Evolutionary conservation across 23 tunicate species (phyloP).

Genomic region (Styela clava): DNA sequence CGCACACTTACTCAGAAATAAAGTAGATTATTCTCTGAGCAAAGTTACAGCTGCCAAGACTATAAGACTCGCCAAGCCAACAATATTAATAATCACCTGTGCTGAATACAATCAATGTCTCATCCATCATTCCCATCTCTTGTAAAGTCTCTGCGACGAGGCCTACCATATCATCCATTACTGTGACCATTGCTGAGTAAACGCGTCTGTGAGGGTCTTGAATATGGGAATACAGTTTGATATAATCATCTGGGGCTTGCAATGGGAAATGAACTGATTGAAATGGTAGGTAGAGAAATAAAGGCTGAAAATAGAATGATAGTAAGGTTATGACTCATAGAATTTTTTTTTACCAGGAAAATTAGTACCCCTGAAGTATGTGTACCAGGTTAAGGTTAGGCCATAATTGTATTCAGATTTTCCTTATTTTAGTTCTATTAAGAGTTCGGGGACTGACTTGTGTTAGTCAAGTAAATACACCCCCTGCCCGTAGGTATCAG

Average conservation of each 20-base stretch:
- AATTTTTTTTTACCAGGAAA: background rate
- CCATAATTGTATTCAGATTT: too few species aligned
- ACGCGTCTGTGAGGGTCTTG: conserved; percentile 56
- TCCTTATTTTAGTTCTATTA: too few species aligned
- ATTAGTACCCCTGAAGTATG: too few species aligned
- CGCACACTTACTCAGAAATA: too few species aligned
- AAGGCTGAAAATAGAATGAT: conserved; percentile 48
- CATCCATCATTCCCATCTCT: conserved; percentile 68
- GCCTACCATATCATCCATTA: conserved; percentile 91
- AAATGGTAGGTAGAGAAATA: conserved; percentile 85
- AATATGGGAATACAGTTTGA: conserved; percentile 69
- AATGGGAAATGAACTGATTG: conserved; percentile 98
- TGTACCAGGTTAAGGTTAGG: too few species aligned
- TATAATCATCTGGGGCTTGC: conserved; percentile 79
- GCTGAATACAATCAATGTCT: conserved; percentile 70
- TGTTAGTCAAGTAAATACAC: too few species aligned
- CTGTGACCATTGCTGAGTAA: conserved; percentile 93
- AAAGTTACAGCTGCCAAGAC: too few species aligned
- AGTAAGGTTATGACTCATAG: background rate
- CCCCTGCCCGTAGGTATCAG: too few species aligned
- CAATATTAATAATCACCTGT: too few species aligned
- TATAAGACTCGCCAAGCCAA: too few species aligned
- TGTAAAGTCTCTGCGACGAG: conserved; percentile 56
- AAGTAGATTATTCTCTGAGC: too few species aligned
- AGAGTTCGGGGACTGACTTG: too few species aligned